phyloP scores from a whole-genome alignment of 2,797 vertebrate genomes.

The Aldrovandia affinis region DNA sequence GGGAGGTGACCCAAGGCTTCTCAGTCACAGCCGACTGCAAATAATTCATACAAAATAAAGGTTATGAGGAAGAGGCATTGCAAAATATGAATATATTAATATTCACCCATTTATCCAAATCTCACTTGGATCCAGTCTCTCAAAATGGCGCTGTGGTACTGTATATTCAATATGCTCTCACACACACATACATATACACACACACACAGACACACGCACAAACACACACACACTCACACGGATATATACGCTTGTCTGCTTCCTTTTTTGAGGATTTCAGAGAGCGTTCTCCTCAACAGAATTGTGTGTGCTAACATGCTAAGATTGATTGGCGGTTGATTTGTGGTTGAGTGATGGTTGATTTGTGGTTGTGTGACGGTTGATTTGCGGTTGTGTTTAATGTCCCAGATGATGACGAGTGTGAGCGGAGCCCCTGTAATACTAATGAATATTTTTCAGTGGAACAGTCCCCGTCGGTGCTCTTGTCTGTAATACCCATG shows the following conservation, averaged over 20 bases:
- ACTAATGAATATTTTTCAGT: background rate
- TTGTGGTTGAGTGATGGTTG: too few species aligned
- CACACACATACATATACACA: too few species aligned
- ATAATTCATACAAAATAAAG: background rate
- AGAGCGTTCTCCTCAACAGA: background rate
- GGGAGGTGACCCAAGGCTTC: background rate
- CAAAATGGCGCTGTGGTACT: background rate
- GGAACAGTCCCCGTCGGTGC: background rate
- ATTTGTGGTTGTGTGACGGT: background rate
- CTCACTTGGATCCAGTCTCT: background rate
- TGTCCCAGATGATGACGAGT: background rate
- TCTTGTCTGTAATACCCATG: background rate
- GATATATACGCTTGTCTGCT: background rate
- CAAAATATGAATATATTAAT: background rate
- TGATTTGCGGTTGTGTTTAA: background rate
- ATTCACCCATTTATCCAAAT: background rate
- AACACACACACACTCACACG: slow-evolving; percentile 1
- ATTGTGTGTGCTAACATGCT: background rate
- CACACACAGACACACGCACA: background rate
- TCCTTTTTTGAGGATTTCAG: background rate
- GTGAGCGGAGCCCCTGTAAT: too few species aligned
- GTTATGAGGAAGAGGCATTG: background rate
- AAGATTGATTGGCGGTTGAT: too few species aligned
- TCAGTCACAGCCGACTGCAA: background rate
- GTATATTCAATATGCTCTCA: background rate